Evolutionary conservation across 1,140 invertebrate species (phyloP).

Genomic region (Steinernema khuongi): DNA sequence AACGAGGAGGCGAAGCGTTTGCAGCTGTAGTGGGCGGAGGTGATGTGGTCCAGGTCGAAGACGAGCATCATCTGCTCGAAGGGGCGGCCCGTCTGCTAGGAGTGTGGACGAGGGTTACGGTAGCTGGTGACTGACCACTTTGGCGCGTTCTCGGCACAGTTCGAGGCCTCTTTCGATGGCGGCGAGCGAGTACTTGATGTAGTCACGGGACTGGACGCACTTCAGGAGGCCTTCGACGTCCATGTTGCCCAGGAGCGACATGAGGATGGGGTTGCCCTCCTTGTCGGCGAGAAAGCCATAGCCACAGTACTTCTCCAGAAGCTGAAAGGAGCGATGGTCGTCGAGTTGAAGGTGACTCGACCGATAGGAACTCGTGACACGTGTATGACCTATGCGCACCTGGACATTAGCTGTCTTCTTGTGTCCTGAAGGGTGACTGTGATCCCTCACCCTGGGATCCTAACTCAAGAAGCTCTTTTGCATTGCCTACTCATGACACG

Average conservation of each 20-base stretch:
- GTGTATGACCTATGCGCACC: too few relatives aligned
- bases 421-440: too few relatives aligned
- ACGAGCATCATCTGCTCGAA: slow-evolving; percentile 59
- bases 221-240: slow-evolving; percentile 56
- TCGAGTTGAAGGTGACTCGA: too few relatives aligned
- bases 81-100: slow-evolving; percentile 49
- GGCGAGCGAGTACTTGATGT: slow-evolving; percentile 58
- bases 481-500: too few relatives aligned
- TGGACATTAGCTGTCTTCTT: too few relatives aligned
- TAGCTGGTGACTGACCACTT: slow-evolving; percentile 35
- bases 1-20: slow-evolving; percentile 58
- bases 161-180: slow-evolving; percentile 58
- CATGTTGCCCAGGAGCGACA: slow-evolving; percentile 58
- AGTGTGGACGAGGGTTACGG: not conserved
- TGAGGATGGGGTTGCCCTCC: slow-evolving; percentile 57
- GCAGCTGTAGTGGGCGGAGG: slow-evolving; percentile 54
- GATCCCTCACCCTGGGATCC: too few relatives aligned
- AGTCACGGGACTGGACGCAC: slow-evolving; percentile 54
- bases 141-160: slow-evolving; percentile 48
- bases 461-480: too few relatives aligned
- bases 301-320: slow-evolving; percentile 58
- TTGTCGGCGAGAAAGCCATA: slow-evolving; percentile 56
- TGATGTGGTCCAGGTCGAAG: slow-evolving; percentile 58
- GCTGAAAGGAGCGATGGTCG: slow-evolving; percentile 38
- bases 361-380: too few relatives aligned